These are phyloP conservation scores for Oplegnathus fasciatus DNA, from an alignment of 2,113 vertebrate genomes.

Conservation along the genomic window DNA sequence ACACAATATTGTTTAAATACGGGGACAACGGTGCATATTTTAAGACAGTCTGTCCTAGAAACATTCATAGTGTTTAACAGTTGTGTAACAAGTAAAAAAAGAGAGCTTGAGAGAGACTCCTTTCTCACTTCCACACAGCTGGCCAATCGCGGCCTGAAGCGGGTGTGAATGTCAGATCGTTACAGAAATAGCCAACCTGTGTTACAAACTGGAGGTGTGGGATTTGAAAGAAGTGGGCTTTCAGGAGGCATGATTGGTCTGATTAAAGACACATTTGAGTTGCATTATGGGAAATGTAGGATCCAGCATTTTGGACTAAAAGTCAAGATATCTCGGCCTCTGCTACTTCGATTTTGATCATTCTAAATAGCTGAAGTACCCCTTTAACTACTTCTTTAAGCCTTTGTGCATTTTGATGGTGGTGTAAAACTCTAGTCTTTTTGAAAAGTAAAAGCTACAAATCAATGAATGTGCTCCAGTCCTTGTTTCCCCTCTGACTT, in stretches of 20 bases:
- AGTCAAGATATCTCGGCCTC: not conserved
- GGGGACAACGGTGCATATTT: not conserved
- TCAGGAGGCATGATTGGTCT: too few relatives aligned
- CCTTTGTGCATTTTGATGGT: not conserved
- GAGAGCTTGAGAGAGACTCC: not conserved
- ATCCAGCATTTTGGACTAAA: not conserved
- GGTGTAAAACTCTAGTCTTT: not conserved
- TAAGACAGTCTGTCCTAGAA: not conserved
- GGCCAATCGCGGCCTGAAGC: not conserved
- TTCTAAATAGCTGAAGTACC: not conserved
- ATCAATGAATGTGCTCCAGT: slow-evolving; percentile 19
- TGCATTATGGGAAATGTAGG: not conserved
- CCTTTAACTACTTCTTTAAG: not conserved
- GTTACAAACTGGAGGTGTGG: too few relatives aligned
- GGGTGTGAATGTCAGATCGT: not conserved
- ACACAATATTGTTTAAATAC: too few relatives aligned
- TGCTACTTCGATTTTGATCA: not conserved
- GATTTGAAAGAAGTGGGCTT: too few relatives aligned
- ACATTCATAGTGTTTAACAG: not conserved
- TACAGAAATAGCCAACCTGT: too few relatives aligned
- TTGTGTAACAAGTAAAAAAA: not conserved
- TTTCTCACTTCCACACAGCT: not conserved
- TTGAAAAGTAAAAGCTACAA: not conserved
- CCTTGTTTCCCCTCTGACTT: slow-evolving; percentile 15
- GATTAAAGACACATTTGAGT: not conserved